These are phyloP conservation scores for Torymus auratus DNA, from an alignment of 2,888 invertebrate genomes.

Conservation along the genomic window DNA sequence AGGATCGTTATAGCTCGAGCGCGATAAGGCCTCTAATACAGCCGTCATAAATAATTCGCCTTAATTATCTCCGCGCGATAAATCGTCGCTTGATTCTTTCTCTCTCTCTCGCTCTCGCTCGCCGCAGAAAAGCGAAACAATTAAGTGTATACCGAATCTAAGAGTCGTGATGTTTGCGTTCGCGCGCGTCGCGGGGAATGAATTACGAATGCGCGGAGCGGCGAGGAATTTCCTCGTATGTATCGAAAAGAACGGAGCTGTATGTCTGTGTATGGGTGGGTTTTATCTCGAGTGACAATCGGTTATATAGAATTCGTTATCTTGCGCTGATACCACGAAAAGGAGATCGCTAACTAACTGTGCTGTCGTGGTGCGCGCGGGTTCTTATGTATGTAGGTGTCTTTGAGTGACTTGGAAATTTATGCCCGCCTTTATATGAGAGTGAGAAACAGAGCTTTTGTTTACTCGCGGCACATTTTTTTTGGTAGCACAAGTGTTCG, in stretches of 20 bases:
- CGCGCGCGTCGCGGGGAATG: no score
- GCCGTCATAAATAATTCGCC: constrained; percentile 52
- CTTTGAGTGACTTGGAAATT: constrained; percentile 33
- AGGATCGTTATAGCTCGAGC: constrained; percentile 40
- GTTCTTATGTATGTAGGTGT: neutral
- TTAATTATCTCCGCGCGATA: constrained; percentile 52
- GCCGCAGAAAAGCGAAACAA: no score
- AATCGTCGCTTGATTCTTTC: constrained; percentile 26
- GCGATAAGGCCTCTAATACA: constrained; percentile 41
- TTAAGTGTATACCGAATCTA: neutral
- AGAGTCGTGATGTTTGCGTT: no score
- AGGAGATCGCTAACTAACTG: constrained; percentile 37
- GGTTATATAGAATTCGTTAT: constrained; percentile 24
- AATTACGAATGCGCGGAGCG: no score
- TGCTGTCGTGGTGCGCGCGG: neutral
- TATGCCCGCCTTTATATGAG: neutral
- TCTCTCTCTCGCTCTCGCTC: neutral
- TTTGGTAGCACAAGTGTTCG: neutral
- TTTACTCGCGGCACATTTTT: constrained; percentile 35
- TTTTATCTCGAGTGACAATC: constrained; percentile 49
- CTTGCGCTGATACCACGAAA: constrained; percentile 46
- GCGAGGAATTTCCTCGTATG: no score
- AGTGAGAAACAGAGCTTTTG: neutral
- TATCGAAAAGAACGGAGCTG: constrained; percentile 11
- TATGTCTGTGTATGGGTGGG: no score